These are phyloP conservation scores for Eilema caniola DNA, from an alignment of 2,888 invertebrate species.

Conservation along the genomic window DNA sequence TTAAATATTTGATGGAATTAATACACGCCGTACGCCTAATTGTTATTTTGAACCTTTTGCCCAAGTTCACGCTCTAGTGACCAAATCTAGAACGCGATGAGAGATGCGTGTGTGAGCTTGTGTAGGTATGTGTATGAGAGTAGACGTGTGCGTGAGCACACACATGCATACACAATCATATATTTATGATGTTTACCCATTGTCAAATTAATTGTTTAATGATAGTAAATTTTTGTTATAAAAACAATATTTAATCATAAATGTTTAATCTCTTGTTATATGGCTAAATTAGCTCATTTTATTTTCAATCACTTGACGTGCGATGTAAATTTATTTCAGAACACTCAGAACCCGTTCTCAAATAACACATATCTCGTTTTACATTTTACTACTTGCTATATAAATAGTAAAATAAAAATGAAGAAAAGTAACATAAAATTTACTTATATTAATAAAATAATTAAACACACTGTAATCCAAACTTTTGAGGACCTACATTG, in stretches of 20 bases:
- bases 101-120: not conserved
- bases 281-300: not conserved
- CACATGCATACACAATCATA: not conserved
- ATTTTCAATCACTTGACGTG: not conserved
- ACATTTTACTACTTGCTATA: not conserved
- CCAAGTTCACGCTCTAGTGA: slow-evolving; percentile 4
- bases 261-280: not conserved
- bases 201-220: not conserved
- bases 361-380: not conserved
- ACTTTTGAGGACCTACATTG: too few relatives aligned
- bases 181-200: not conserved
- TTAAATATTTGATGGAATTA: slow-evolving; percentile 63
- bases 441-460: too few relatives aligned
- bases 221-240: not conserved
- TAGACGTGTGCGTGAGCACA: not conserved
- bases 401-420: not conserved
- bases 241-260: not conserved
- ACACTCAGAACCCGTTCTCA: not conserved
- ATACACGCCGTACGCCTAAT: slow-evolving; percentile 34
- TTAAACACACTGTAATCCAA: too few relatives aligned
- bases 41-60: slow-evolving; percentile 6
- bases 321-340: not conserved
- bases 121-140: too few relatives aligned
- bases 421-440: not conserved
- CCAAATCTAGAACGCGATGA: not conserved